Conservation (phyloP, 2,888 invertebrate species). For the Carabus problematicus region DNA sequence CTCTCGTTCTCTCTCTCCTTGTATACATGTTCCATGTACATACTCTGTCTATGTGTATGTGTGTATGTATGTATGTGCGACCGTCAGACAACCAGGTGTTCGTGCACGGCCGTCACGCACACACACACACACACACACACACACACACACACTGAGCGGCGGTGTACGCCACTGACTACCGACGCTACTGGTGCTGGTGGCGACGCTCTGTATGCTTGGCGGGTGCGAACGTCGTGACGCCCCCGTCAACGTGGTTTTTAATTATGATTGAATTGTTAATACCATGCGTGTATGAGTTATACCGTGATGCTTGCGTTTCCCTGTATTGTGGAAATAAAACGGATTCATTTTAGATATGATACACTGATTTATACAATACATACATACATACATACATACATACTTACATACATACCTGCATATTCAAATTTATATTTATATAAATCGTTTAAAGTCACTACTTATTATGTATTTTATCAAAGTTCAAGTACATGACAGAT, state of each 20-base stretch:
- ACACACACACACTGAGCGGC: not conserved
- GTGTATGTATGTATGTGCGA: constrained; percentile 10
- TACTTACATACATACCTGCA: too few relatives aligned
- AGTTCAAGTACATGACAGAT: too few relatives aligned
- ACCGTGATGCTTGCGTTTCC: too few relatives aligned
- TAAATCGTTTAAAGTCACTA: too few relatives aligned
- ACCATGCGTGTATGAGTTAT: constrained; percentile 16
- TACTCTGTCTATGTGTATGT: not conserved
- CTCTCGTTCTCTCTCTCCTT: too few relatives aligned
- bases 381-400: too few relatives aligned
- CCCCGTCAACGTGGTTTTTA: constrained; percentile 32
- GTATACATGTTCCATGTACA: too few relatives aligned
- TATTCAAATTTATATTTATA: too few relatives aligned
- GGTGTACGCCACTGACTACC: constrained; percentile 4
- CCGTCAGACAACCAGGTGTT: not conserved
- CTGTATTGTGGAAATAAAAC: too few relatives aligned
- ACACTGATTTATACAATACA: too few relatives aligned
- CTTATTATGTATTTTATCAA: too few relatives aligned
- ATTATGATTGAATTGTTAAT: constrained; percentile 42
- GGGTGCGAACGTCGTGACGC: constrained; percentile 20
- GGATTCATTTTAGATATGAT: too few relatives aligned
- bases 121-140: not conserved
- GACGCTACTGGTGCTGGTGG: constrained; percentile 13
- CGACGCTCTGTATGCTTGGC: constrained; percentile 15
- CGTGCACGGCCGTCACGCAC: not conserved